A percentile compares a stretch with the other conserved stretches of the same genome.
These are phyloP conservation scores for Furcifer pardalis DNA, from an alignment of 2,797 vertebrate genomes.

Conservation along the genomic window DNA sequence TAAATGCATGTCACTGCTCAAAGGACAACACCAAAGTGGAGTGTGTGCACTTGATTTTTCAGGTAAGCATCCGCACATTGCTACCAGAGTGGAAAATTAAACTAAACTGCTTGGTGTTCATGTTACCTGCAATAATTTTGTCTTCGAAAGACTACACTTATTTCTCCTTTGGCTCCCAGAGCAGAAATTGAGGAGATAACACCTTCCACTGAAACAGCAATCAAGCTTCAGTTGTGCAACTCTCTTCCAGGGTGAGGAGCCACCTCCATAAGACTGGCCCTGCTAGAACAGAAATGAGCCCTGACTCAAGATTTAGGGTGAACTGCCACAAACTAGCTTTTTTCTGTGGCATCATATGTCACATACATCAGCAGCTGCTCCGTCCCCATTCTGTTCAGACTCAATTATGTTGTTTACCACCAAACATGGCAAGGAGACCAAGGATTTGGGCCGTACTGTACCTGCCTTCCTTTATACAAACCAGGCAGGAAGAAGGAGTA, in stretches of 20 bases:
- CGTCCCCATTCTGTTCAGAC: neutral
- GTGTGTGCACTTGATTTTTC: conserved; percentile 95
- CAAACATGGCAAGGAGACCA: too few relatives aligned
- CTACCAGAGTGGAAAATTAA: conserved; percentile 6
- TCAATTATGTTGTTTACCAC: neutral
- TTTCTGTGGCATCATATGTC: neutral
- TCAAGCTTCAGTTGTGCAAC: neutral
- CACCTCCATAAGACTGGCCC: neutral
- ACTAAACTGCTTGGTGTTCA: neutral
- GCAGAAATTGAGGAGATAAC: neutral
- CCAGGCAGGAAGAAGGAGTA: too few relatives aligned
- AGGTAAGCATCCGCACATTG: conserved; percentile 73
- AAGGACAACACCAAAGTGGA: conserved; percentile 90
- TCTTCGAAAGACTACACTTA: neutral
- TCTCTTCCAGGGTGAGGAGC: neutral
- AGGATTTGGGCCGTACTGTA: too few relatives aligned
- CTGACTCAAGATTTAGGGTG: neutral
- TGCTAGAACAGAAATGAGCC: neutral
- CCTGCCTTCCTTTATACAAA: too few relatives aligned
- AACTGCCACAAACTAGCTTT: neutral
- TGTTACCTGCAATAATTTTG: neutral
- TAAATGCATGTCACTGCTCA: conserved; percentile 91
- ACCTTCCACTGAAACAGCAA: neutral
- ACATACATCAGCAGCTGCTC: neutral
- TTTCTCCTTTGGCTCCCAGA: neutral